phyloP scores from a whole-genome alignment of 2,888 invertebrate genomes.

The Gibbula magus region DNA sequence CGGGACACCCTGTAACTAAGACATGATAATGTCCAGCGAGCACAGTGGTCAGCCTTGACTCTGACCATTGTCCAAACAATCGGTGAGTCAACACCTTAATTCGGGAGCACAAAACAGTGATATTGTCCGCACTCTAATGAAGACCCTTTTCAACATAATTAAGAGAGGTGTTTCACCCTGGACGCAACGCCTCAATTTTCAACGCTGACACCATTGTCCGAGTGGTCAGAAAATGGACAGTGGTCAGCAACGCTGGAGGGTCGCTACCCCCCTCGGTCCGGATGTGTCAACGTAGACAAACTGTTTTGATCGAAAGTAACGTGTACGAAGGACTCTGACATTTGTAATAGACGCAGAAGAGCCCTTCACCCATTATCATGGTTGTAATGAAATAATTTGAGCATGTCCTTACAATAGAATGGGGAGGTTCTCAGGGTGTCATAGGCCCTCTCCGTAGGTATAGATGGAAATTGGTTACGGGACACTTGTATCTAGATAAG shows the following conservation, averaged over 20 bases:
- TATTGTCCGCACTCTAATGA: slow-evolving; percentile 1
- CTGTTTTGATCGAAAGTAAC: slow-evolving; percentile 33
- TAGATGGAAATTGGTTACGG: slow-evolving; percentile 17
- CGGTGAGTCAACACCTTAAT: slow-evolving; percentile 20
- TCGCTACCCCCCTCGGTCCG: slow-evolving; percentile 23
- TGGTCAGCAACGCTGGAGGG: slow-evolving; percentile 7
- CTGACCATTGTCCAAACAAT: slow-evolving; percentile 17
- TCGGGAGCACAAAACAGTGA: slow-evolving; percentile 3
- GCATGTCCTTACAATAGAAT: slow-evolving; percentile 4
- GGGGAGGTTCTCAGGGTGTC: slow-evolving; percentile 24
- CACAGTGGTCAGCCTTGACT: not conserved
- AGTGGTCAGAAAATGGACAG: not conserved
- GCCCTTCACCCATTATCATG: slow-evolving; percentile 1
- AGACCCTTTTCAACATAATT: slow-evolving; percentile 12
- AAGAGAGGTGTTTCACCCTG: not conserved
- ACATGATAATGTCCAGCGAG: not conserved
- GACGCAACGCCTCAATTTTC: slow-evolving; percentile 21
- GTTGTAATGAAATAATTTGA: slow-evolving; percentile 21
- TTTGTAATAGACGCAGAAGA: slow-evolving; percentile 23
- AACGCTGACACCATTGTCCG: slow-evolving; percentile 17
- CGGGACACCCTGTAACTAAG: slow-evolving; percentile 3
- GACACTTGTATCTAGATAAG: not conserved
- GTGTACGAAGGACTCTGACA: slow-evolving; percentile 19
- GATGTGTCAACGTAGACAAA: slow-evolving; percentile 32
- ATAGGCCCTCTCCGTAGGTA: not conserved